Evolutionary conservation across 2,113 vertebrate genomes (phyloP).

Genomic region (Nothobranchius furzeri): DNA sequence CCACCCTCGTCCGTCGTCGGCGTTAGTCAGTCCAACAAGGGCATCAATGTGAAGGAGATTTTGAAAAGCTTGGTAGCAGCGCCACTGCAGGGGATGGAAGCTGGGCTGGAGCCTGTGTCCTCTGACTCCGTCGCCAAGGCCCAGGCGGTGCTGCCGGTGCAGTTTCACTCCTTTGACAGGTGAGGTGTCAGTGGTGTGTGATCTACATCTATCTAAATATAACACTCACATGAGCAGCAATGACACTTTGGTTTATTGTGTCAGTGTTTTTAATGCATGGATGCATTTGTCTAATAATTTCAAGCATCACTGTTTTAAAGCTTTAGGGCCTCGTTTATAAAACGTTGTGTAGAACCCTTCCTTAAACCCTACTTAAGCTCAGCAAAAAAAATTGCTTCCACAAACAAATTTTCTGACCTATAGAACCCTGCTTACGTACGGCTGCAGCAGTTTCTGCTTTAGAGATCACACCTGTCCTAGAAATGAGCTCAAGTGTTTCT

Average conservation of each 20-base stretch:
- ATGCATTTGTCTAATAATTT: background rate
- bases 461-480: no score
- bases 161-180: constrained; percentile 99
- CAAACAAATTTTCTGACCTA: no score
- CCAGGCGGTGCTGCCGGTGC: constrained; percentile 89
- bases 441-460: no score
- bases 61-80: constrained; percentile 93
- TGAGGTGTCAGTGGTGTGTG: constrained; percentile 60
- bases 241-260: background rate
- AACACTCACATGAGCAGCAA: background rate
- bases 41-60: constrained; percentile 95
- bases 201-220: background rate
- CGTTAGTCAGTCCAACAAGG: constrained; percentile 88
- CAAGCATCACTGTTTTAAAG: background rate
- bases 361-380: no score
- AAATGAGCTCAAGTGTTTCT: no score
- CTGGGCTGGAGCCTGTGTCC: constrained; percentile 86
- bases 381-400: no score
- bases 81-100: constrained; percentile 86
- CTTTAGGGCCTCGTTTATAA: no score
- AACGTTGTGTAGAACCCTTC: no score
- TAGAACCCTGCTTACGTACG: no score
- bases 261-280: background rate
- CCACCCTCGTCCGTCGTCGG: constrained; percentile 84
- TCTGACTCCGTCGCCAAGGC: constrained; percentile 87